Percentiles rank a stretch among this genome's conserved stretches.
Conservation (phyloP, 2,113 vertebrate species). For the Typhlomys cinereus region DNA sequence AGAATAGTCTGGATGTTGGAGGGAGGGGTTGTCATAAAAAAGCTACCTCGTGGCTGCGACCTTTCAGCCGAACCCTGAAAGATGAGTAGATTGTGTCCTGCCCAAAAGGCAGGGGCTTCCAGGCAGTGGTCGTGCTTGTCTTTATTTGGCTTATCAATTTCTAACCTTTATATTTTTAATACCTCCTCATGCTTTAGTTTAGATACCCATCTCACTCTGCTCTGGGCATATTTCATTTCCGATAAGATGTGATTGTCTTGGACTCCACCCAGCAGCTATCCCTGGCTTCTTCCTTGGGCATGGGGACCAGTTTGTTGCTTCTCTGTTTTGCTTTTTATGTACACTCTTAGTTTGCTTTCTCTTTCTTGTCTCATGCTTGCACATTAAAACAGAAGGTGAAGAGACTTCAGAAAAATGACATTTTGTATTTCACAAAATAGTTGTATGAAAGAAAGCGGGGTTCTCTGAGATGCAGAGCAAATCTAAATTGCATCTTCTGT, state of each 20-base stretch:
- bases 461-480: slow-evolving; percentile 60
- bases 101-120: background rate
- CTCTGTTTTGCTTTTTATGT: slow-evolving; percentile 13
- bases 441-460: slow-evolving; percentile 23
- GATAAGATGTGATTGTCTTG: slow-evolving; percentile 3
- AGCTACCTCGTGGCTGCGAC: background rate
- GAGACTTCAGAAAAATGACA: slow-evolving; percentile 48
- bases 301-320: background rate
- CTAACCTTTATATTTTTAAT: background rate
- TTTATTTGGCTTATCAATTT: slow-evolving; percentile 30
- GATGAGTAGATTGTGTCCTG: slow-evolving; percentile 21
- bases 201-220: background rate
- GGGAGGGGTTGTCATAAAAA: background rate
- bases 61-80: slow-evolving; percentile 39
- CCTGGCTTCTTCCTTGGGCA: background rate
- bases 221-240: slow-evolving; percentile 5
- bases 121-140: background rate
- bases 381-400: slow-evolving; percentile 47
- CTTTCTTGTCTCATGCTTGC: slow-evolving; percentile 19
- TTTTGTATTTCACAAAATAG: slow-evolving; percentile 63
- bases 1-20: background rate
- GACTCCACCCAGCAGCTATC: background rate
- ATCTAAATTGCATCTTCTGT: slow-evolving; percentile 70
- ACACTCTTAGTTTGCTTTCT: slow-evolving; percentile 19
- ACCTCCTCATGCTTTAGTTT: slow-evolving; percentile 44